phyloP scores from a whole-genome alignment of 2,797 vertebrate genomes.

The Anabas testudineus region DNA sequence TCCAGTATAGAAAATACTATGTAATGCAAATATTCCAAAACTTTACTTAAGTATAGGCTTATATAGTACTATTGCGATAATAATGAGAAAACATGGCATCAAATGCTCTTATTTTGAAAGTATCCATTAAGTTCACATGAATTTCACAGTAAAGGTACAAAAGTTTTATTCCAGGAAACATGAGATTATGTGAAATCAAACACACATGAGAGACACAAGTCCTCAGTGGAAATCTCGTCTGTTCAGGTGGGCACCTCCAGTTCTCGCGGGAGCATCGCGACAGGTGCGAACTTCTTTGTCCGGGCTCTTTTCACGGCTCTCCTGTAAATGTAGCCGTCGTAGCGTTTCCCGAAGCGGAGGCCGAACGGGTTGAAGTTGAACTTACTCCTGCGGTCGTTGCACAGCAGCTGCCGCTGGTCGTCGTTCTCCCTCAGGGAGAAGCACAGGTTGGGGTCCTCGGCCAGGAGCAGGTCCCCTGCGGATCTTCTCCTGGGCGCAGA shows the following conservation, averaged over 20 bases:
- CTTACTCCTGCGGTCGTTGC: conserved; percentile 82
- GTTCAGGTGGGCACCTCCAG: conserved; percentile 64
- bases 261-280: conserved; percentile 67
- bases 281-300: conserved; percentile 46
- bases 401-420: conserved; percentile 78
- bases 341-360: conserved; percentile 86
- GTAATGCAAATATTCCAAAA: too few relatives aligned
- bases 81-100: conserved; percentile 3
- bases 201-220: conserved; percentile 9
- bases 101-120: background rate
- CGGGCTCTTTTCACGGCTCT: conserved; percentile 41
- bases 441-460: conserved; percentile 77
- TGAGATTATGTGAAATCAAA: conserved; percentile 12
- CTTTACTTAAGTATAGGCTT: too few relatives aligned
- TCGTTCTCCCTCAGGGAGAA: conserved; percentile 78
- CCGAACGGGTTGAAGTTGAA: conserved; percentile 90
- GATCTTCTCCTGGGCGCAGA: conserved; percentile 45
- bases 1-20: too few relatives aligned
- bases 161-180: conserved; percentile 58
- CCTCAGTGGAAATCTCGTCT: background rate
- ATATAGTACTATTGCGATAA: background rate
- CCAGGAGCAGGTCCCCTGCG: conserved; percentile 21
- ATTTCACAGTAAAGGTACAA: conserved; percentile 41
- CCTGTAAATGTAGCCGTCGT: conserved; percentile 32
- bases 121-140: background rate